Base-by-base conservation (phyloP, 2,797 vertebrate species). In the Aeoliscus strigatus region DNA sequence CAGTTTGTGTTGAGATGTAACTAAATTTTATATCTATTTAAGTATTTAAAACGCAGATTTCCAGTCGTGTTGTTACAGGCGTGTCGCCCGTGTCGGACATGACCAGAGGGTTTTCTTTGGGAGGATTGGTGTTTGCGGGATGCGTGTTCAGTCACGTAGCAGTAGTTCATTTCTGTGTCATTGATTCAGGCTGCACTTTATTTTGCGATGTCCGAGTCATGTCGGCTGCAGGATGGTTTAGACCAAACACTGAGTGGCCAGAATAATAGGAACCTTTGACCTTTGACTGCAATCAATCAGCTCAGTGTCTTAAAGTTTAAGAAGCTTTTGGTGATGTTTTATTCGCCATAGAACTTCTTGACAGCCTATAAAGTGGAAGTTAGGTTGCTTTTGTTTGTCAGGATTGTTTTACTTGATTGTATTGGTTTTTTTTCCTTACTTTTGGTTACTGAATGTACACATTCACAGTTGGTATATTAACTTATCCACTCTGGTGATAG, bases 1-100 rank as follows among this genome's bases (percentile, higher is more conserved):
- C 86, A 89, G 84, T 87, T 87, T 90, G 82, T 75, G 73, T 85
- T 71, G 67, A 82, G 75, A 77, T 62, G 67, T 57, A 75, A 76
- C 73, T 75, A 66, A 41, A 58, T 82, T 82, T 87, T 87, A 80
- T 89, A 88, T 86, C 79, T 88, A 88, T 90, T 88, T 87, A 89
- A 88, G 52, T 88, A 88, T 88, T 89, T 88, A 86, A 88, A 78
- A 64, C 63, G 50, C 54, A 78, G 33, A 32, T 71, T 82, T 77
- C 81, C 27, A 60, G 61, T 65, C 65, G 40, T 70, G 63, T 65
- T 49, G 65, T 70, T 72, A 48, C 62, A 65, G 62, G 52, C 66
- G 36, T 43, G 30, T 52, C 3, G 24, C 50, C 59, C 63, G 34
- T 44, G 26, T 53, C 64, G 50, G 60, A 60, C 46, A 67, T 15